Base-by-base conservation (phyloP, 2,797 vertebrate species). In the Phrynocephalus guinanensis region DNA sequence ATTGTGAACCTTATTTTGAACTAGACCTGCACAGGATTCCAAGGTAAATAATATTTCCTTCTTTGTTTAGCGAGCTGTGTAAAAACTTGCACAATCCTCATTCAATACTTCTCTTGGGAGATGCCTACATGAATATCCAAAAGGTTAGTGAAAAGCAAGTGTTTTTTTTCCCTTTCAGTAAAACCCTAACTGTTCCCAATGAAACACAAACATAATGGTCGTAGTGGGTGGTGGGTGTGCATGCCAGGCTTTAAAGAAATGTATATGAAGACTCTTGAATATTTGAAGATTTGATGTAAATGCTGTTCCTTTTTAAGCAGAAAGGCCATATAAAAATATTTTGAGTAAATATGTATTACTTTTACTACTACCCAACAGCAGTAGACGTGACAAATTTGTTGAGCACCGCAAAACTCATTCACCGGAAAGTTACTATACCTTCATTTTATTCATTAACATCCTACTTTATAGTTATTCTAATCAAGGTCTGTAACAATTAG, bases 91-190 rank as follows among this genome's bases (percentile, higher is more conserved):
- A 97, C 0, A 95, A 96, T 50, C 94, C 96, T 71, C 95, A 97
- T 67, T 96, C 95, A 67, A 95, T 92, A 86, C 89, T 97, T 82
- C 95, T 97, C 0, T 91, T 97, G 86, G 97, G 97, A 2, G 96
- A 97, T 79, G 97, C 97, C 16, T 97, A 96, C 81, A 97, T 97
- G 96, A 96, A 94, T 76, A 97, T 97, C 86, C 96, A 97, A 89
- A 96, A 97, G 96, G 97, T 97, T 70, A 93, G 91, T 71, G 3
- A 10, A 60, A 63, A 71, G 7, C 3, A 18, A 88, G 26, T 13
- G 0, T 28, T 82, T 48, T 4, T 18, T 63, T 18, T 33, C 2
- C 33, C 38, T 44, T 44, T 48, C 10, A 22, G 79, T 82, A 52
- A 70, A 44, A 70, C 20, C 66, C 6, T 60, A 71, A 22, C 33